A percentile compares a stretch with the other conserved stretches of the same genome.
phyloP scores from a whole-genome alignment of 2,888 invertebrate species.

The Suillia variegata region DNA sequence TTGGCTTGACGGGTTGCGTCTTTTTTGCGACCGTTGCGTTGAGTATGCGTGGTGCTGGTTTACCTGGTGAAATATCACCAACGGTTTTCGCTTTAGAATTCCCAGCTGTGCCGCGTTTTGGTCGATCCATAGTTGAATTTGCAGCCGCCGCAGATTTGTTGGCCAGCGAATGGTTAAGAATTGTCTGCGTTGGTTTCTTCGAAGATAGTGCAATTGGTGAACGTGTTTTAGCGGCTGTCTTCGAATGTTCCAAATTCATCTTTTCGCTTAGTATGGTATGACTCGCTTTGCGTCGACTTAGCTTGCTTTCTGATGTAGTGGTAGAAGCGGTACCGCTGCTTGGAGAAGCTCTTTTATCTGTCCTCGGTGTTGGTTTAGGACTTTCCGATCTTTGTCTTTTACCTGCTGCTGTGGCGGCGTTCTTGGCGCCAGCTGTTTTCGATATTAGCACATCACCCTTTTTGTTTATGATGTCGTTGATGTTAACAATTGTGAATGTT shows the following conservation, averaged over 20 bases:
- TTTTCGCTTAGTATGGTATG: conserved; percentile 41
- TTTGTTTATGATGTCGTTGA: conserved; percentile 60
- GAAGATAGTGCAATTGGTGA: conserved; percentile 9
- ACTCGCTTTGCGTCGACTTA: conserved; percentile 37
- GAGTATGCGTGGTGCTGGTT: conserved; percentile 57
- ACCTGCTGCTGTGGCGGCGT: conserved; percentile 7
- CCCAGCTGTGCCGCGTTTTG: too few species aligned
- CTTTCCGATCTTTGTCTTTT: not conserved
- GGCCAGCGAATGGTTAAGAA: conserved; percentile 24
- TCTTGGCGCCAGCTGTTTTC: conserved; percentile 12
- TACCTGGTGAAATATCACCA: conserved; percentile 23
- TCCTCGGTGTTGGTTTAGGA: too few species aligned
- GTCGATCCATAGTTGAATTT: too few species aligned
- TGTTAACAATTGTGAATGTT: conserved; percentile 61
- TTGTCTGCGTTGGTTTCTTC: conserved; percentile 23
- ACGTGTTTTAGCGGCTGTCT: conserved; percentile 29
- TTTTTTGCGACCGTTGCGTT: conserved; percentile 56
- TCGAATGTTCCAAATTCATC: conserved; percentile 28
- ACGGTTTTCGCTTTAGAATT: conserved; percentile 19
- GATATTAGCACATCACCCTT: conserved; percentile 54
- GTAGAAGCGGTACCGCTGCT: conserved; percentile 22
- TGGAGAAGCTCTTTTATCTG: too few species aligned
- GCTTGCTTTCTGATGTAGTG: conserved; percentile 16
- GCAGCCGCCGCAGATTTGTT: not conserved
- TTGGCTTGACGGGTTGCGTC: conserved; percentile 50